A percentile compares a stretch with the other conserved stretches of the same genome.
phyloP scores from a whole-genome alignment of 2,113 vertebrate genomes.

The Acrocephalus arundinaceus region DNA sequence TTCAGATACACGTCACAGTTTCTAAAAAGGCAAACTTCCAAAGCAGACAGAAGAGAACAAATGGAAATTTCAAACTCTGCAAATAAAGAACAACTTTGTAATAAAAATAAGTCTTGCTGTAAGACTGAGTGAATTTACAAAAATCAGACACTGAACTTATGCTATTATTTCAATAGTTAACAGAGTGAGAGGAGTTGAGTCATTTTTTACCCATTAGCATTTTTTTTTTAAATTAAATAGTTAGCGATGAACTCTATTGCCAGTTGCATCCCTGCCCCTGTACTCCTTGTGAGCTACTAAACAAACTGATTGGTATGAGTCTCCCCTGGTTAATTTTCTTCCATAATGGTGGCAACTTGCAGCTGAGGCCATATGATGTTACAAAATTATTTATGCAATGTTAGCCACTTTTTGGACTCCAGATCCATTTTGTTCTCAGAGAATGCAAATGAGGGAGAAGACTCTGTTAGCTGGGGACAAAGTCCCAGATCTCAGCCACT shows the following conservation, averaged over 20 bases:
- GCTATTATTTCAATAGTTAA: background rate
- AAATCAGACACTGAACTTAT: background rate
- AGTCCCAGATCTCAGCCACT: constrained; percentile 50
- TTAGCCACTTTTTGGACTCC: constrained; percentile 78
- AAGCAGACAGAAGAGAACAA: constrained; percentile 42
- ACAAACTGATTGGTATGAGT: constrained; percentile 81
- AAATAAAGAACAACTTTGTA: background rate
- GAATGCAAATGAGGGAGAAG: constrained; percentile 65
- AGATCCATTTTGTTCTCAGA: constrained; percentile 70
- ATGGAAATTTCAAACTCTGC: background rate
- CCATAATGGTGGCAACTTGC: constrained; percentile 81
- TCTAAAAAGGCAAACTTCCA: constrained; percentile 58
- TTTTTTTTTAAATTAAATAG: constrained; percentile 56
- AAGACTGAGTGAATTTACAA: background rate
- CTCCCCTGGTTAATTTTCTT: constrained; percentile 84
- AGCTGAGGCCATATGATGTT: constrained; percentile 84
- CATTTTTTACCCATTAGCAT: constrained; percentile 59
- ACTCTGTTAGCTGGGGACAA: constrained; percentile 67
- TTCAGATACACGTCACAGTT: background rate
- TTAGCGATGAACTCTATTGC: constrained; percentile 74
- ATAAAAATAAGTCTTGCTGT: background rate
- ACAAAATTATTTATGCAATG: constrained; percentile 84
- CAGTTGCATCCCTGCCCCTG: constrained; percentile 74
- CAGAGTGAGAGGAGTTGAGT: constrained; percentile 16
- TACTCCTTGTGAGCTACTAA: constrained; percentile 77